Evolutionary conservation across 2,888 invertebrate genomes (phyloP), one percentile per base, ranked within the genome.

Genomic region (Cryptops parisi): DNA sequence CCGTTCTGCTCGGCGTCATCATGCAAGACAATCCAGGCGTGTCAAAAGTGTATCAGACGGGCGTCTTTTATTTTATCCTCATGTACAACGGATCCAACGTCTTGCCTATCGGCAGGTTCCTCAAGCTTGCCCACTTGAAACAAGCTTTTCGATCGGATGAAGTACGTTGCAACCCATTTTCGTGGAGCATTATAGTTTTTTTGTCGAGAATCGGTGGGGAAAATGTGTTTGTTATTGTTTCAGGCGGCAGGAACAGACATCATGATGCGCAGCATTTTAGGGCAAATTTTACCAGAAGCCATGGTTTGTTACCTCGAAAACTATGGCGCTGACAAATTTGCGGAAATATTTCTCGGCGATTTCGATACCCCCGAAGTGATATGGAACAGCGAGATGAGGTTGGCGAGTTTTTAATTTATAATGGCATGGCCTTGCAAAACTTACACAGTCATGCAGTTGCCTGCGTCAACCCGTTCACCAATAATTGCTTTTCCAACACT

Each of bases 301-400:
- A 97, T 98, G 93, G 89, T 98, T 1, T 94, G 93, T 65, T 98
- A 96, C 70, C 73, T 99, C 54, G 97, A 98, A 69, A 96, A 98
- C 70, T 94, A 99, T 66, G 96, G 96, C 0, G 80, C 96, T 0
- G 97, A 97, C 58, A 94, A 93, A 68, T 99, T 98, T 71, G 93
- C 98, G 0, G 91, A 98, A 72, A 93, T 91, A 63, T 91, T 87
- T 71, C 75, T 96, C 19, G 97, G 97, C 0, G 98, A 99, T 72
- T 98, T 89, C 74, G 97, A 99, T 70, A 98, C 97, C 5, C 98
- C 98, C 0, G 98, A 99, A 72, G 96, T 94, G 0, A 98, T 98
- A 59, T 98, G 98, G 98, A 97, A 89, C 68, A 79, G 84, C 0
- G 93, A 94, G 72, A 98, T 98, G 97, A 81, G 86, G 82, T 81